phyloP scores from a whole-genome alignment of 2,113 vertebrate species.

The Alethe castanea region DNA sequence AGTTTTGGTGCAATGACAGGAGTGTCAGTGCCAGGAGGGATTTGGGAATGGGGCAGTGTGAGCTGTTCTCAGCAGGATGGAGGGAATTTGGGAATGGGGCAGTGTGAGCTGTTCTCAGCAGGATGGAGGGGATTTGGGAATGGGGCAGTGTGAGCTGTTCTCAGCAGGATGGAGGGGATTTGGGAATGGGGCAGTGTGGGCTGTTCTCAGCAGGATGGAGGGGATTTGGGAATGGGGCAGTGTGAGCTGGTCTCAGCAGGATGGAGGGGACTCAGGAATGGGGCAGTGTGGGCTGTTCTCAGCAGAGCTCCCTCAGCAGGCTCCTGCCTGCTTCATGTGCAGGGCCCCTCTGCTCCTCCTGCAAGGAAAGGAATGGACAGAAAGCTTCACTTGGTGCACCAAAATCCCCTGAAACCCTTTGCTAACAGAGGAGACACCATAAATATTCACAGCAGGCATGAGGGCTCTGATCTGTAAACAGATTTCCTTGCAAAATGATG shows the following conservation, averaged over 20 bases:
- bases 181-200: no score
- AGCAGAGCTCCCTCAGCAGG: constrained; percentile 17
- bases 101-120: background rate
- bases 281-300: no score
- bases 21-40: background rate
- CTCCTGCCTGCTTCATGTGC: constrained; percentile 12
- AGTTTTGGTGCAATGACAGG: background rate
- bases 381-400: background rate
- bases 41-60: background rate
- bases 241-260: no score
- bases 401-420: background rate
- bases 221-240: no score
- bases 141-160: no score
- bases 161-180: no score
- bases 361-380: background rate
- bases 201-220: no score
- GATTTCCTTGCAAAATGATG: background rate
- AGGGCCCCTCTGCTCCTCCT: constrained; percentile 47
- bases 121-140: no score
- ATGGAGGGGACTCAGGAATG: no score
- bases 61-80: background rate
- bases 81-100: background rate
- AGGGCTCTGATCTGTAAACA: background rate
- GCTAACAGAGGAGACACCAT: background rate
- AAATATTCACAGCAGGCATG: background rate